Base-by-base conservation (phyloP, 2,113 vertebrate genomes). In the Neolamprologus hecqui region DNA sequence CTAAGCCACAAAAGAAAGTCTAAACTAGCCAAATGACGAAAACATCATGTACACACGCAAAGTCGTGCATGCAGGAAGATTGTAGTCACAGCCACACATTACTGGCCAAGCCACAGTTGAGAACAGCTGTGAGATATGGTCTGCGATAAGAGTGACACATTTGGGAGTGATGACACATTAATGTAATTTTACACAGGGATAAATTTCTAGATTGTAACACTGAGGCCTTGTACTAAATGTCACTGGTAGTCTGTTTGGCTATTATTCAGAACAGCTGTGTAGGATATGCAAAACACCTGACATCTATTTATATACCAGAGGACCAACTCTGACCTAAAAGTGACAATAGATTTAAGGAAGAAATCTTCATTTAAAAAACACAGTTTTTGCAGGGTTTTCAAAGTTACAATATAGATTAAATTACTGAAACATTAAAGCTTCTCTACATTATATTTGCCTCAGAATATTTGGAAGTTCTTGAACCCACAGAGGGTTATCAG, bases 111-210 rank as follows among this genome's bases (percentile, higher is more conserved):
- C 54, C 10, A 23, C 33, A 21, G 45, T 17, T 73, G 37, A 12
- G 26, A 60, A 45, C 91, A 93, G 87, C 92, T 94, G 92, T 85
- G 60, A 79, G 85, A 88, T 88, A 26, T 45, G 21, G 11, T 60
- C 68, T 57, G 28, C 33, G 81, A 92, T 85, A 90, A 88, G 57
- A 57, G 28, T 5, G 6, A 80, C 75, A 58, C 82, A 83, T 90
- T 87, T 86, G 83, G 81, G 91, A 82, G 84, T 79, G 51, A 84
- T 89, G 91, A 90, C 75, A 86, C 26, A 54, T 86, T 90, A 11
- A 84, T 75, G 77, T 84, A 23, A 65, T 89, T 90, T 90, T 85
- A 45, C 86, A 83, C 86, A 83, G 33, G 57, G 84, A 35, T 89
- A 28, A 19, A 83, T 80, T 86, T 85, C 80, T 89, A 68, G 63